Evolutionary conservation across 2,113 vertebrate genomes (phyloP).

Genomic region (Columbina picui): DNA sequence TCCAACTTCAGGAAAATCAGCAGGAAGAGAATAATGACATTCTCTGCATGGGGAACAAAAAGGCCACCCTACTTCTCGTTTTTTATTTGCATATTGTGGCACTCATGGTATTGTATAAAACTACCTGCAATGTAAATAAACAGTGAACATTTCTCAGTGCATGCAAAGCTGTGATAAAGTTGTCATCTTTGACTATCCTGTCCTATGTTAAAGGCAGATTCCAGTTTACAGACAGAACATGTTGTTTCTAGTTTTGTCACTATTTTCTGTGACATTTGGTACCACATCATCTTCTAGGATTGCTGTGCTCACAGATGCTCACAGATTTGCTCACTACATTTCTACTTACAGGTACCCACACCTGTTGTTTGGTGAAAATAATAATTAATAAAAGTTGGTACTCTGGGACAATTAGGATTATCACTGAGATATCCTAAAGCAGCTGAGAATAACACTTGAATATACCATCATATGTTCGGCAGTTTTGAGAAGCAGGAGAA

Average conservation of each 20-base stretch:
- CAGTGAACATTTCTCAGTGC: not conserved
- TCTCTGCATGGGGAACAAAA: not conserved
- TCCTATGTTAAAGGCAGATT: not conserved
- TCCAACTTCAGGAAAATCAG: not conserved
- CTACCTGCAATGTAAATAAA: not conserved
- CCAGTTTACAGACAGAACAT: not conserved
- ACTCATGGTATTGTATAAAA: not conserved
- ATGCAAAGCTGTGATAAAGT: not conserved
- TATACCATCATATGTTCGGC: not conserved
- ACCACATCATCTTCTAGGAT: not conserved
- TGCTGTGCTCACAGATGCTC: not conserved
- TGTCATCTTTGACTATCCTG: not conserved
- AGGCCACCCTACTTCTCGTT: not conserved
- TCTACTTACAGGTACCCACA: not conserved
- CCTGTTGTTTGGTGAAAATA: not conserved
- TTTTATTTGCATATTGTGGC: not conserved
- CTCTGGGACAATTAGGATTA: not conserved
- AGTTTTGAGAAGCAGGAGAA: not conserved
- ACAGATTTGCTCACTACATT: not conserved
- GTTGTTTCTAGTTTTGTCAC: not conserved
- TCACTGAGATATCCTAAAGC: not conserved
- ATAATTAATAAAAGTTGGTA: not conserved
- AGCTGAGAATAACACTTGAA: not conserved
- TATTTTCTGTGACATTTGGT: not conserved
- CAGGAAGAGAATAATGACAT: not conserved